Percentiles rank a stretch among this genome's conserved stretches.
phyloP scores from a whole-genome alignment of 1,140 invertebrate species.

The Phthorimaea operculella region DNA sequence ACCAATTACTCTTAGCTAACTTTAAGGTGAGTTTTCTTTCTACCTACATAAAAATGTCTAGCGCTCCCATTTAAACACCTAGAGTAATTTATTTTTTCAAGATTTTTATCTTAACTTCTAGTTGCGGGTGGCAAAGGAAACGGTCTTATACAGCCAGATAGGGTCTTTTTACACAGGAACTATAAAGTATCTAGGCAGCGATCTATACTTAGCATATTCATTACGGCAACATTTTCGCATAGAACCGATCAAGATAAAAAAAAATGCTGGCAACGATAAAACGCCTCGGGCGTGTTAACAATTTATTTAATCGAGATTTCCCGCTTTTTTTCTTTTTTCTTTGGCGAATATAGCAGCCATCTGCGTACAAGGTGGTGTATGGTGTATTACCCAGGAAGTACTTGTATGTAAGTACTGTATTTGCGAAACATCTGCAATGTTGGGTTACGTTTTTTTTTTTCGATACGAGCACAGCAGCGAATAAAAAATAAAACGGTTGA shows the following conservation, averaged over 20 bases:
- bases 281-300: slow-evolving; percentile 44
- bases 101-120: slow-evolving; percentile 25
- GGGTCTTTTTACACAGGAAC: slow-evolving; percentile 30
- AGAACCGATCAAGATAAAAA: slow-evolving; percentile 45
- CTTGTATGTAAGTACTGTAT: slow-evolving; percentile 17
- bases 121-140: slow-evolving; percentile 40
- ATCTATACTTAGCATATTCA: slow-evolving; percentile 48
- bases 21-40: slow-evolving; percentile 34
- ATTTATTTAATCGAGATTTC: slow-evolving; percentile 55
- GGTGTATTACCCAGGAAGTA: slow-evolving; percentile 39
- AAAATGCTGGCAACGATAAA: slow-evolving; percentile 25
- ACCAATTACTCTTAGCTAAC: slow-evolving; percentile 39
- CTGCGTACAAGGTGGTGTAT: slow-evolving; percentile 53
- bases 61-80: slow-evolving; percentile 2
- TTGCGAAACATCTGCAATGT: slow-evolving; percentile 28
- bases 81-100: slow-evolving; percentile 14
- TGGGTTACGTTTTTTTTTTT: slow-evolving; percentile 22
- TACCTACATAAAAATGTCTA: not conserved
- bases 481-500: slow-evolving; percentile 2
- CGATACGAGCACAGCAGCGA: not conserved
- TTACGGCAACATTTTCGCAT: slow-evolving; percentile 37
- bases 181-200: slow-evolving; percentile 39
- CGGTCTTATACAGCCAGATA: slow-evolving; percentile 10
- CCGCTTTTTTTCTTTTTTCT: slow-evolving; percentile 30
- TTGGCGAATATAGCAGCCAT: slow-evolving; percentile 26